phyloP scores from a whole-genome alignment of 2,888 invertebrate species.

The Coenonympha arcania region DNA sequence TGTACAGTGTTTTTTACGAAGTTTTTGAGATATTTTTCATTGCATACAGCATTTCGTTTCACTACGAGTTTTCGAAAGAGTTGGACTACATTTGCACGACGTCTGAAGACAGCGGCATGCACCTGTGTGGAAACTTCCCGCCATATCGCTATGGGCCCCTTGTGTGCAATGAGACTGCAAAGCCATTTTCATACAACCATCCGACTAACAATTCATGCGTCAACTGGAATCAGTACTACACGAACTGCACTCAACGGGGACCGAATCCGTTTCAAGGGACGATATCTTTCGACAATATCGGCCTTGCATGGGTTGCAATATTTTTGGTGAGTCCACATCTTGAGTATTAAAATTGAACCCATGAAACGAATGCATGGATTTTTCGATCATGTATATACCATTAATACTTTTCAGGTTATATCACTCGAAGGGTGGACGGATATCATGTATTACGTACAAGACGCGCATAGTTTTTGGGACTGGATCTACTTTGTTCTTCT shows the following conservation, averaged over 20 bases:
- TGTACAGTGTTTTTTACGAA: not conserved
- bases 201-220: conserved; percentile 88
- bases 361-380: no score
- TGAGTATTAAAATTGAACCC: not conserved
- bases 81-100: conserved; percentile 98
- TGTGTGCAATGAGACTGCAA: conserved; percentile 84
- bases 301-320: conserved; percentile 99
- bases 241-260: conserved; percentile 91
- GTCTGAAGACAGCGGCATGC: conserved; percentile 95
- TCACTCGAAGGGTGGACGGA: conserved; percentile 99
- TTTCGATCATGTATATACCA: not conserved
- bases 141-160: conserved; percentile 82
- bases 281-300: conserved; percentile 99
- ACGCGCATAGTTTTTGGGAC: conserved; percentile 99
- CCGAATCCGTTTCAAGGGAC: conserved; percentile 99
- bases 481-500: conserved; percentile 99
- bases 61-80: conserved; percentile 90
- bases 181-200: conserved; percentile 74
- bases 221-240: conserved; percentile 99
- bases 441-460: conserved; percentile 99
- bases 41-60: conserved; percentile 78
- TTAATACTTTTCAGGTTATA: conserved; percentile 84
- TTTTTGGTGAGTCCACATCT: conserved; percentile 86
- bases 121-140: conserved; percentile 88
- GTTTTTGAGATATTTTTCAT: conserved; percentile 11